phyloP scores from a whole-genome alignment of 2,113 vertebrate species.

The Muscicapa adusta region DNA sequence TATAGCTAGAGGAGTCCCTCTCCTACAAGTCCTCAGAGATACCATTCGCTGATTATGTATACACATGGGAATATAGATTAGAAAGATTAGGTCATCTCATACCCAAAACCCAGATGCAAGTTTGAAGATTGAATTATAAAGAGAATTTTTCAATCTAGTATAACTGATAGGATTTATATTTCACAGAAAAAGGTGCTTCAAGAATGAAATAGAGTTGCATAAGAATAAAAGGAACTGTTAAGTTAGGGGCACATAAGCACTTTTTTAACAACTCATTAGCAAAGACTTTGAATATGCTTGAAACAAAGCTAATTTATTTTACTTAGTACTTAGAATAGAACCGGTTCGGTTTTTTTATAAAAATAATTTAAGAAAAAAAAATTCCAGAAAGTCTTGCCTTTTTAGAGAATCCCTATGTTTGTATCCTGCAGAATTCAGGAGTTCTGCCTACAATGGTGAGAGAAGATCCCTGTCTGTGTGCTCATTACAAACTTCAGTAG shows the following conservation, averaged over 20 bases:
- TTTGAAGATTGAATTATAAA: background rate
- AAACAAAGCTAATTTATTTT: background rate
- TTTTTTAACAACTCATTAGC: background rate
- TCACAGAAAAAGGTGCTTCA: background rate
- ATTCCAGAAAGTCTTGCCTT: background rate
- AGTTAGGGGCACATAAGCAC: background rate
- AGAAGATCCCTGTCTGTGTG: accelerated
- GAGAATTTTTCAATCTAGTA: background rate
- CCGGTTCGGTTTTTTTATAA: background rate
- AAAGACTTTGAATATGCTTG: background rate
- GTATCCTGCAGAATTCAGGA: background rate
- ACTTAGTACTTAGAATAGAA: background rate
- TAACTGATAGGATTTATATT: background rate
- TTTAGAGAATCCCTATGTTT: background rate
- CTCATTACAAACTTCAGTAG: background rate
- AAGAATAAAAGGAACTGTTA: background rate
- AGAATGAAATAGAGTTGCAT: background rate
- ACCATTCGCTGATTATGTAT: background rate
- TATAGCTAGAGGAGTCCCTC: background rate
- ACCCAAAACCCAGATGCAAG: background rate
- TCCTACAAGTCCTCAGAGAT: background rate
- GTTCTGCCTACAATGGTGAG: background rate
- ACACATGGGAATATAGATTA: background rate
- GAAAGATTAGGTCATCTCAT: background rate
- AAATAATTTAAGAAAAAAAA: background rate